phyloP scores from a whole-genome alignment of 2,113 vertebrate genomes.

The Crocuta crocuta region DNA sequence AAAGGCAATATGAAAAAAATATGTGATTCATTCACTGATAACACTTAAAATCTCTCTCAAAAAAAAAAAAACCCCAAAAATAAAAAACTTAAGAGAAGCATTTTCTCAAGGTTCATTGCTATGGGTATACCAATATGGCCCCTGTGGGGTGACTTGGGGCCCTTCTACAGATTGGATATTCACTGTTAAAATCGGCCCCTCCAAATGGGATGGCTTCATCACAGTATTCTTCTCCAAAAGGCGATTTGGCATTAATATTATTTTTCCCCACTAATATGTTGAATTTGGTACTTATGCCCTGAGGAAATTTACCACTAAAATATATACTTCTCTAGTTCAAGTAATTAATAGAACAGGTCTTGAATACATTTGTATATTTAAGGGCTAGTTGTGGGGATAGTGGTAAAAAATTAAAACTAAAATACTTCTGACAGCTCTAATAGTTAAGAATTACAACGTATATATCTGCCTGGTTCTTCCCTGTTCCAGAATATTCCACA shows the following conservation, averaged over 20 bases:
- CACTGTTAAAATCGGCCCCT: background rate
- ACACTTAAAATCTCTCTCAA: conserved; percentile 19
- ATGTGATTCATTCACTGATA: background rate
- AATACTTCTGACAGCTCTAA: background rate
- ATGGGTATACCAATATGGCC: background rate
- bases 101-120: background rate
- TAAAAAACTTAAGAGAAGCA: background rate
- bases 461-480: background rate
- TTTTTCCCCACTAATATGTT: background rate
- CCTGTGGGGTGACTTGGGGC: background rate
- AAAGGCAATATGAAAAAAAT: conserved; percentile 54
- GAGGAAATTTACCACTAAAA: conserved; percentile 34
- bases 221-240: background rate
- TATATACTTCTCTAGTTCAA: conserved; percentile 48
- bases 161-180: background rate
- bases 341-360: conserved; percentile 16
- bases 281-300: background rate
- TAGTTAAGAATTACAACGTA: conserved; percentile 14
- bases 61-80: background rate
- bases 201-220: background rate
- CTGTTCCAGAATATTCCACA: background rate
- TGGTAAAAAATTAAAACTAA: conserved; percentile 31
- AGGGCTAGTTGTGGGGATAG: background rate
- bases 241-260: background rate
- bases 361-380: conserved; percentile 51